Percentiles rank a stretch among this genome's conserved stretches.
phyloP scores from a whole-genome alignment of 2,113 vertebrate genomes.

The Riparia riparia region DNA sequence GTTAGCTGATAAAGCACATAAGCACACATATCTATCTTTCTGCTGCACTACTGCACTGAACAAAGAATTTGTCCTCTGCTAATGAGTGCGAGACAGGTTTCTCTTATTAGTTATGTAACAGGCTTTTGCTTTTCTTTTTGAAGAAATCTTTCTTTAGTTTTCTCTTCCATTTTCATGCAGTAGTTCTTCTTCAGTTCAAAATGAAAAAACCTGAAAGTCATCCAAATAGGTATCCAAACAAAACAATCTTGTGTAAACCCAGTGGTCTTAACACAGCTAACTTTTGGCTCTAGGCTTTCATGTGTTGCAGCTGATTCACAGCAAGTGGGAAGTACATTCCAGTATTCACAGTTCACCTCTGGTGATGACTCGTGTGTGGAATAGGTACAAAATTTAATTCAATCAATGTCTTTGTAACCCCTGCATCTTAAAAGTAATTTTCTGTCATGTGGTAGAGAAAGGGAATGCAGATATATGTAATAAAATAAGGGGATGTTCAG shows the following conservation, averaged over 20 bases:
- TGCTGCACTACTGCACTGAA: neutral
- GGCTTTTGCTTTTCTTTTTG: neutral
- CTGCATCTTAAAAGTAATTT: neutral
- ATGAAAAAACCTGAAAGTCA: neutral
- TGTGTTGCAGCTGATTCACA: slow-evolving; percentile 50
- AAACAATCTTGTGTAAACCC: slow-evolving; percentile 60
- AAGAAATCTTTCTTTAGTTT: neutral
- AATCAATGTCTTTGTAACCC: neutral
- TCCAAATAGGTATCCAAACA: slow-evolving; percentile 42
- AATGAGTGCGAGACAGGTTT: neutral
- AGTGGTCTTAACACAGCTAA: slow-evolving; percentile 50
- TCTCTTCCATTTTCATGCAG: neutral
- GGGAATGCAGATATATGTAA: neutral
- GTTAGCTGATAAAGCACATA: neutral
- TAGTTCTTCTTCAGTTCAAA: neutral
- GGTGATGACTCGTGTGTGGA: slow-evolving; percentile 39
- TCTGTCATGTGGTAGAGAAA: neutral
- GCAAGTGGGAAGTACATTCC: slow-evolving; percentile 47
- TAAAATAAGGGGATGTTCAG: neutral
- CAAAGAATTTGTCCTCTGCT: neutral
- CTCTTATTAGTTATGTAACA: neutral
- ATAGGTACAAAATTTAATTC: slow-evolving; percentile 29
- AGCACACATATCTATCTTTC: neutral
- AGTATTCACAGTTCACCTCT: slow-evolving; percentile 46
- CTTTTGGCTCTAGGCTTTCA: slow-evolving; percentile 40